These are phyloP conservation scores for Diadumene lineata DNA, from an alignment of 92 coral and sea anemone species.

Conservation along the genomic window DNA sequence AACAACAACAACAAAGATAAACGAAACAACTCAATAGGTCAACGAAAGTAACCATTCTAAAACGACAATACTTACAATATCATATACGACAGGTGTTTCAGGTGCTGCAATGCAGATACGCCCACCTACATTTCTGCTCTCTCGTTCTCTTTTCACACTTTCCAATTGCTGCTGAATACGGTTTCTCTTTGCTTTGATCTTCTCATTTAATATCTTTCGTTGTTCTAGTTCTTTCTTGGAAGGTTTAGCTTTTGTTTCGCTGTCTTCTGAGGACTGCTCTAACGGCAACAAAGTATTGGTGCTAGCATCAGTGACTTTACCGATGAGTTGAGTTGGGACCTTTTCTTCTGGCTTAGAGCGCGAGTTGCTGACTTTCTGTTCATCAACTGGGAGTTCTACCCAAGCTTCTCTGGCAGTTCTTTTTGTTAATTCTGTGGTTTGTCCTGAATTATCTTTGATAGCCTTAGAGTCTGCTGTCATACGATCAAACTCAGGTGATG, in stretches of 20 bases:
- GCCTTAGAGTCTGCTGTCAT: not conserved
- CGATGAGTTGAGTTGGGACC: not conserved
- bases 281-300: not conserved
- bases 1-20: too few relatives aligned
- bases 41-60: too few relatives aligned
- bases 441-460: not conserved
- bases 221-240: slow-evolving; percentile 29
- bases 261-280: not conserved
- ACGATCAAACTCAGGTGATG: slow-evolving; percentile 9
- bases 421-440: not conserved
- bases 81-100: slow-evolving; percentile 82
- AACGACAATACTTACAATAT: slow-evolving; percentile 72
- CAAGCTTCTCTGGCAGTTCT: slow-evolving; percentile 18
- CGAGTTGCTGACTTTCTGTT: not conserved
- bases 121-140: slow-evolving; percentile 53
- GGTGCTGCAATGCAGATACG: slow-evolving; percentile 69
- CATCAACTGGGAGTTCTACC: slow-evolving; percentile 10
- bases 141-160: slow-evolving; percentile 69
- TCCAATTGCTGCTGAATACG: slow-evolving; percentile 76
- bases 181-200: slow-evolving; percentile 67
- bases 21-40: too few relatives aligned
- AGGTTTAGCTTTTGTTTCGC: slow-evolving; percentile 21
- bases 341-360: slow-evolving; percentile 17
- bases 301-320: not conserved
- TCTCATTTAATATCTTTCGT: slow-evolving; percentile 35